Evolutionary conservation across 2,888 invertebrate species (phyloP).

Genomic region (Pyrrhia umbra): DNA sequence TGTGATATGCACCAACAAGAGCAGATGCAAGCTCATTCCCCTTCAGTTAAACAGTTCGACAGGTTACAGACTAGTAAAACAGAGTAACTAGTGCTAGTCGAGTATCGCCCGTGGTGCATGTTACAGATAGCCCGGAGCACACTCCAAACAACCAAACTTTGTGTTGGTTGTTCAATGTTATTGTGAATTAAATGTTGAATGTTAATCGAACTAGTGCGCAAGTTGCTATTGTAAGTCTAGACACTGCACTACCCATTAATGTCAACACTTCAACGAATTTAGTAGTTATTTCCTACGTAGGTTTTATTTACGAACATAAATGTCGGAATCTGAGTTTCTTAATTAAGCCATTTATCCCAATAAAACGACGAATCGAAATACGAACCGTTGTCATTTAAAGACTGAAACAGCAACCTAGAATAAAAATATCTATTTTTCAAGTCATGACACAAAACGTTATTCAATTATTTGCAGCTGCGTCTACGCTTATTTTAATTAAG

Average conservation of each 20-base stretch:
- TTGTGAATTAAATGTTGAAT: conserved; percentile 45
- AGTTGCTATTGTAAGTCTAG: neutral
- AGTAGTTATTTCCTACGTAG: neutral
- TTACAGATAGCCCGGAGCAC: conserved; percentile 54
- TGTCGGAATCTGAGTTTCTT: neutral
- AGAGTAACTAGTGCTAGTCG: conserved; percentile 34
- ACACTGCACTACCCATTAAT: neutral
- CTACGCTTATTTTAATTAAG: conserved; percentile 58
- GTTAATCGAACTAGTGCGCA: conserved; percentile 14
- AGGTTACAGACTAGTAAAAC: conserved; percentile 40
- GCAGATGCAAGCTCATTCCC: conserved; percentile 27
- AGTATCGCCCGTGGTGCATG: conserved; percentile 30
- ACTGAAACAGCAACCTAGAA: neutral
- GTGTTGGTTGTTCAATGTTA: conserved; percentile 27
- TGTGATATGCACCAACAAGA: conserved; percentile 17
- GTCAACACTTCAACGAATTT: neutral
- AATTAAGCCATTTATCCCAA: neutral
- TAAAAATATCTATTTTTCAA: neutral
- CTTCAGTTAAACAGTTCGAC: conserved; percentile 51
- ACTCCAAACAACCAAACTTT: conserved; percentile 44
- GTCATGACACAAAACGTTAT: conserved; percentile 28
- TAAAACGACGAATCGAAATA: neutral
- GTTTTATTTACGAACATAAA: neutral
- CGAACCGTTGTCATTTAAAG: neutral
- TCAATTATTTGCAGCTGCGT: conserved; percentile 60